These are phyloP conservation scores for Caloenas nicobarica DNA, from an alignment of 2,113 vertebrate species.

Conservation along the genomic window DNA sequence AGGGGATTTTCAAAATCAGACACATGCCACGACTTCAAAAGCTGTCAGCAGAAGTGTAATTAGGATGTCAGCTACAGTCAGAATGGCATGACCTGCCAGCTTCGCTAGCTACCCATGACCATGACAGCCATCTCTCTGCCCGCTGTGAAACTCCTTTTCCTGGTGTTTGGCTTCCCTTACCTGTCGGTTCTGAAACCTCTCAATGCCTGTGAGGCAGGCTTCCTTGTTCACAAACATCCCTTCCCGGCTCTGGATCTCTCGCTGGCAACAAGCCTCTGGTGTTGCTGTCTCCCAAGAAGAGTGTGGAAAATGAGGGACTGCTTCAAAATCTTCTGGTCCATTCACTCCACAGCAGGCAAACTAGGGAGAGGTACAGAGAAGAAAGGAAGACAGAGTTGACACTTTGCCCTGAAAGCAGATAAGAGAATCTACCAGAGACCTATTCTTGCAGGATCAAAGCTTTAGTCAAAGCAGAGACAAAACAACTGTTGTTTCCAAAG, in stretches of 20 bases:
- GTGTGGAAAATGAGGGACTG: conserved; percentile 72
- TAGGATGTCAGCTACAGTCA: not conserved
- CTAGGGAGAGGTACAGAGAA: conserved; percentile 65
- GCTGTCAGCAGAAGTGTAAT: not conserved
- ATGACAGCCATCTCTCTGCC: not conserved
- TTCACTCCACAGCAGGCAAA: conserved; percentile 93
- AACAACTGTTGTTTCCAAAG: not conserved
- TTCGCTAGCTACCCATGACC: not conserved
- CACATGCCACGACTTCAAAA: not conserved
- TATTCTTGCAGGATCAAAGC: not conserved
- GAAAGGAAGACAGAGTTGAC: not conserved
- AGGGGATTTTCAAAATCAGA: not conserved
- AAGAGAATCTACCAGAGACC: not conserved
- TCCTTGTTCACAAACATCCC: conserved; percentile 70
- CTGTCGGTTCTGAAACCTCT: conserved; percentile 86
- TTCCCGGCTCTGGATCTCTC: conserved; percentile 75
- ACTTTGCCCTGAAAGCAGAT: not conserved
- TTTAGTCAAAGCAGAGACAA: not conserved
- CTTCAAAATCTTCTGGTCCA: conserved; percentile 87
- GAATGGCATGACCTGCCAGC: not conserved
- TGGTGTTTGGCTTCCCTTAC: not conserved
- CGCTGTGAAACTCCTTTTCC: not conserved
- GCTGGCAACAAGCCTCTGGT: conserved; percentile 88
- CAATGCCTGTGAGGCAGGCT: conserved; percentile 79
- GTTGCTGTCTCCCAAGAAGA: conserved; percentile 58